Evolutionary conservation across 1,140 invertebrate genomes (phyloP).

Genomic region (Acyrthosiphon pisum): DNA sequence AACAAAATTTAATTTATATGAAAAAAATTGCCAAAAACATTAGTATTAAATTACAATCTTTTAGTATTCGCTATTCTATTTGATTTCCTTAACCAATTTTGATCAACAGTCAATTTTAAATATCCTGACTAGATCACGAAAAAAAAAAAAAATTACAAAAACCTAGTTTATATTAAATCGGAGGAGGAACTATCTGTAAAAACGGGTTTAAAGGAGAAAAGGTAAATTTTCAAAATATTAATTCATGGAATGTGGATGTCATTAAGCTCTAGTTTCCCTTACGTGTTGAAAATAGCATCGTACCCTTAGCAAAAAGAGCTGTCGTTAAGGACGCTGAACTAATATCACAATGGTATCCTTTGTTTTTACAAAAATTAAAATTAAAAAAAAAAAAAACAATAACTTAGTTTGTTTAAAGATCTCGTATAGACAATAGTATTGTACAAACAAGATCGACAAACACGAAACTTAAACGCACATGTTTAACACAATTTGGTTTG

Average conservation of each 20-base stretch:
- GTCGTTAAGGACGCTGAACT: slow-evolving; percentile 53
- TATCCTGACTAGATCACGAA: slow-evolving; percentile 54
- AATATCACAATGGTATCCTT: slow-evolving; percentile 55
- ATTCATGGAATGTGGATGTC: slow-evolving; percentile 56
- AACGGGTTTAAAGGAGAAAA: slow-evolving; percentile 41
- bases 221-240: slow-evolving; percentile 50
- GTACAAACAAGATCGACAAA: slow-evolving; percentile 36
- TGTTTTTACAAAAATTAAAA: slow-evolving; percentile 54
- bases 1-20: slow-evolving; percentile 21
- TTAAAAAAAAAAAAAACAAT: slow-evolving; percentile 44
- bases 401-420: slow-evolving; percentile 41
- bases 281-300: slow-evolving; percentile 51
- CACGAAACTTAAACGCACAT: slow-evolving; percentile 37
- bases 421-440: slow-evolving; percentile 17
- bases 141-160: slow-evolving; percentile 56
- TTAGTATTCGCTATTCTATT: slow-evolving; percentile 47
- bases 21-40: slow-evolving; percentile 45
- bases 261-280: slow-evolving; percentile 50
- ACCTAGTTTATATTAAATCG: slow-evolving; percentile 40
- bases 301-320: slow-evolving; percentile 52
- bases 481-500: slow-evolving; percentile 53
- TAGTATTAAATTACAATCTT: slow-evolving; percentile 39
- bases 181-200: slow-evolving; percentile 55
- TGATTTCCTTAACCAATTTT: slow-evolving; percentile 55
- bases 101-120: slow-evolving; percentile 56